Conservation (phyloP, 92 coral and sea anemone genomes). For the Porites cylindrica region DNA sequence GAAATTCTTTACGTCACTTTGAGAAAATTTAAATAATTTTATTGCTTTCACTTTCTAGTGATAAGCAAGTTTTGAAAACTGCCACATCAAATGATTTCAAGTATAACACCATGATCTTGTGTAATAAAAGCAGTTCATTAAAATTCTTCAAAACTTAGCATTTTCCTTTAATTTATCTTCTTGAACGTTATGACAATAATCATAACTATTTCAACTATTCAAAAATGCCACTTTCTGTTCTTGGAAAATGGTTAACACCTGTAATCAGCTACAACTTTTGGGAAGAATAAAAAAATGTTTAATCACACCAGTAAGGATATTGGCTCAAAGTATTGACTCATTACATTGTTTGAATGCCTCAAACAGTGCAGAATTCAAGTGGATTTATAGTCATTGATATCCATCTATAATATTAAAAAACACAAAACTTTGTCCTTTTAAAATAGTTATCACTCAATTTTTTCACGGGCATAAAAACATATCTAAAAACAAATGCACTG, state of each 20-base stretch:
- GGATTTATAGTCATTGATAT: background rate
- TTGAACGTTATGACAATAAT: too few species aligned
- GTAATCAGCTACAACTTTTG: background rate
- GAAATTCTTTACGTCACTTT: background rate
- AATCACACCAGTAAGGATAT: background rate
- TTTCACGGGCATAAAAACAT: too few species aligned
- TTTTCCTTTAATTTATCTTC: too few species aligned
- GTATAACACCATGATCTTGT: background rate
- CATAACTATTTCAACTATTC: too few species aligned
- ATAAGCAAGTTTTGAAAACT: background rate
- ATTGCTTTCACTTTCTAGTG: slow-evolving; percentile 4
- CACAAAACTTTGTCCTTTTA: background rate
- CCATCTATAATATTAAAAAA: background rate
- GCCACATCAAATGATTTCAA: background rate
- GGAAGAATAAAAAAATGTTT: background rate
- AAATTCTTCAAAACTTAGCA: too few species aligned
- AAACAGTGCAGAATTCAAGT: background rate
- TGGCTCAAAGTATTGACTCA: background rate
- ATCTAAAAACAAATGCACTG: background rate
- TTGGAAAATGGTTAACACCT: background rate
- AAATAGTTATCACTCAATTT: background rate
- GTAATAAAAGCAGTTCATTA: too few species aligned
- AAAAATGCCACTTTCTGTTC: background rate
- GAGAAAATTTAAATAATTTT: background rate
- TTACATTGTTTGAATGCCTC: slow-evolving; percentile 10